These are phyloP conservation scores for Holothuria scabra DNA, from an alignment of 53 echinoderm and acorn worm genomes.

Conservation along the genomic window DNA sequence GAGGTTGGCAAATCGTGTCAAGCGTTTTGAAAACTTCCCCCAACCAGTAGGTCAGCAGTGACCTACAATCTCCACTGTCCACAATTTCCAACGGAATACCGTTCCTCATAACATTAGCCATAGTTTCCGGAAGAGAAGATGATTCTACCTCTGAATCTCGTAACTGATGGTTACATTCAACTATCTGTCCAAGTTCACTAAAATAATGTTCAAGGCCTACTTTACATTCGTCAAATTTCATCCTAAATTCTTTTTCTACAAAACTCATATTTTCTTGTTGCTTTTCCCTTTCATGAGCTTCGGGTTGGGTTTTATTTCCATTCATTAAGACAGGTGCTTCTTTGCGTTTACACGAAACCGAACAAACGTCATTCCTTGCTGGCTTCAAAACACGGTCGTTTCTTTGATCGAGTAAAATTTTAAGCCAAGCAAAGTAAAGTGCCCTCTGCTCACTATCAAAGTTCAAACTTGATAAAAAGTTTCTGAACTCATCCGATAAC, in stretches of 20 bases:
- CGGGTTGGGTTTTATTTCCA: no score
- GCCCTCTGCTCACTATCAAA: not conserved
- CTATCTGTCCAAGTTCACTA: not conserved
- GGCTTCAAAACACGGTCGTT: not conserved
- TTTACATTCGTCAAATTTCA: not conserved
- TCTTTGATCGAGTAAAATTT: not conserved
- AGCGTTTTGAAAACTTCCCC: not conserved
- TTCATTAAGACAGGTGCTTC: no score
- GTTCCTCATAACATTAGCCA: not conserved
- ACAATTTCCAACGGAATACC: not conserved
- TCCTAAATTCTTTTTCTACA: not conserved
- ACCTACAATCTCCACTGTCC: not conserved
- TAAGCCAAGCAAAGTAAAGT: not conserved
- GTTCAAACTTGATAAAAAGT: not conserved
- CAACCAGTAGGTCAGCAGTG: constrained; percentile 1
- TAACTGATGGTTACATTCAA: constrained; percentile 2
- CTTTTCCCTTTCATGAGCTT: no score
- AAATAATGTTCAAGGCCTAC: not conserved
- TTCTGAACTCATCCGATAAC: not conserved
- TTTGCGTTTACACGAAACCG: no score
- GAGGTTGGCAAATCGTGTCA: not conserved
- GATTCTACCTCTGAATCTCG: not conserved
- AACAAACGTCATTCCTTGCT: no score
- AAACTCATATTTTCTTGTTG: no score
- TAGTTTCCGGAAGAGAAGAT: not conserved